phyloP scores from a whole-genome alignment of 2,797 vertebrate species.

The Coilia nasus region DNA sequence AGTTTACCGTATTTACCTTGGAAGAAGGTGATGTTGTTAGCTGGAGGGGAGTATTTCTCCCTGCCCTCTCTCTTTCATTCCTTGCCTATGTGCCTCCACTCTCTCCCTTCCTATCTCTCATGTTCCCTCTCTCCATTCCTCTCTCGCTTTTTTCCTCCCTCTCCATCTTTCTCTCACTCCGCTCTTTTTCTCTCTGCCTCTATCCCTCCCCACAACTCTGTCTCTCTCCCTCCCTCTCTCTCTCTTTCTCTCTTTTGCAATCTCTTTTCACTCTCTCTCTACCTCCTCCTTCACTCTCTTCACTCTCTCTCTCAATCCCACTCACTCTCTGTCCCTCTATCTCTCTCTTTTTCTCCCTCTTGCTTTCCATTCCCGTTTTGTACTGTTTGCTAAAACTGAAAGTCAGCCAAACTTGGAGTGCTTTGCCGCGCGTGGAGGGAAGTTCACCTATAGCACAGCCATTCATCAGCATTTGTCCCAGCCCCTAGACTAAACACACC shows the following conservation, averaged over 20 bases:
- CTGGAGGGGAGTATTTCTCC: background rate
- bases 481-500: conserved; percentile 82
- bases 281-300: too few species aligned
- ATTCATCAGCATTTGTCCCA: conserved; percentile 82
- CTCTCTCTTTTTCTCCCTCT: conserved; percentile 16
- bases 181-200: too few species aligned
- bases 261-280: too few species aligned
- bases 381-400: conserved; percentile 39
- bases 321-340: background rate
- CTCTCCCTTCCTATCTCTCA: background rate
- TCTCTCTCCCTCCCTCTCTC: background rate
- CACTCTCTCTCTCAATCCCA: background rate
- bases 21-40: background rate
- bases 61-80: background rate
- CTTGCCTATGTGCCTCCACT: background rate
- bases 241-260: too few species aligned
- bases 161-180: too few species aligned
- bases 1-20: background rate
- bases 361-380: background rate
- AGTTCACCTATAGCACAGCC: conserved; percentile 75
- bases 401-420: conserved; percentile 48
- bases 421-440: conserved; percentile 50
- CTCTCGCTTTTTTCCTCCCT: too few species aligned
- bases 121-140: too few species aligned
- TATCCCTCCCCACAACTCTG: background rate